Evolutionary conservation across 2,797 vertebrate species (phyloP), one percentile per base, ranked within the genome.

Genomic region (Sebastes flavidus): DNA sequence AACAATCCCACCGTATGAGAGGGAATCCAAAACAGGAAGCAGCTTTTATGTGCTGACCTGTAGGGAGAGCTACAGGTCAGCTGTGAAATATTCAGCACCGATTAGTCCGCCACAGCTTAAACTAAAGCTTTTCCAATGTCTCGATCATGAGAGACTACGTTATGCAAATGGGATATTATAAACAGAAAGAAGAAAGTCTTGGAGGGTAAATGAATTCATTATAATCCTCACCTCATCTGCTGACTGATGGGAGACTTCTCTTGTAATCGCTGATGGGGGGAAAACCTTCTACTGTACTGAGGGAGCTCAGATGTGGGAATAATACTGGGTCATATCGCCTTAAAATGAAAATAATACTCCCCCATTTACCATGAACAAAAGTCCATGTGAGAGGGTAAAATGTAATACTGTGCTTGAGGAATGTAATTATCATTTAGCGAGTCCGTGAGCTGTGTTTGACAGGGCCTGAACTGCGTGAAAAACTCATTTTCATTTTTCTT

Each of bases 401-500:
- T 80, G 83, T 87, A 81, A 88, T 82, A 75, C 78, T 56, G 80
- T 25, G 86, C 85, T 87, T 67, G 82, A 88, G 86, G 89, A 90
- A 84, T 71, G 87, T 83, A 91, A 92, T 93, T 91, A 93, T 86
- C 87, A 89, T 88, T 92, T 89, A 93, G 87, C 49, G 76, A 67
- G 85, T 86, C 79, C 13, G 77, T 76, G 81, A 91, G 89, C 66
- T 29, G 78, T 76, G 84, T 87, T 83, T 84, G 90, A 91, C 88
- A 59, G 87, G 89, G 83, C 70, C 84, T 59, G 84, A 90, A 81
- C 89, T 16, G 88, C 81, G 30, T 68, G 77, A 76, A 88, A 84
- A 90, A 89, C 89, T 85, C 81, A 86, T 91, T 86, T 91, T 87
- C 84, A 83, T 92, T 91, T 89, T 86, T 90, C 88, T 90, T 91